Conservation (phyloP, 2,113 vertebrate genomes). For the Noctilio leporinus region DNA sequence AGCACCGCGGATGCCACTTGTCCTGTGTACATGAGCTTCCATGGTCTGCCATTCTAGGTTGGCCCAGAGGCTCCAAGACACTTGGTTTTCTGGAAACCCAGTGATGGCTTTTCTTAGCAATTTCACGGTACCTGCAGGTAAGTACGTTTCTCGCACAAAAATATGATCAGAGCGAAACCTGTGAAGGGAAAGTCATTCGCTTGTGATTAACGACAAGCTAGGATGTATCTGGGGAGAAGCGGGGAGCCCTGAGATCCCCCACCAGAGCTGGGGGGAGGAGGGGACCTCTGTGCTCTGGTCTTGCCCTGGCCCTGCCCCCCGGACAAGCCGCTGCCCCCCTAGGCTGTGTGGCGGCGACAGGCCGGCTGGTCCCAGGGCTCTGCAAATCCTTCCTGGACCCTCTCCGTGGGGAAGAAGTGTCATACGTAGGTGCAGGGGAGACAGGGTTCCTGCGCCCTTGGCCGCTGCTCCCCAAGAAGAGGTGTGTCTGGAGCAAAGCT, state of each 20-base stretch:
- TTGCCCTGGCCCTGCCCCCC: fast-evolving
- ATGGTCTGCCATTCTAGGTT: slow-evolving; percentile 67
- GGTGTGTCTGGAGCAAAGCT: background rate
- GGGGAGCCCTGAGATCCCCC: background rate
- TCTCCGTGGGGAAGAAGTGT: background rate
- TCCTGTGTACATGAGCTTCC: background rate
- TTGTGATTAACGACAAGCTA: background rate
- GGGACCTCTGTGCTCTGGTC: no score
- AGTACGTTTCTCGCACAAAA: background rate
- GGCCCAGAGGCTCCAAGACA: slow-evolving; percentile 50
- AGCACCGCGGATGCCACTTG: no score
- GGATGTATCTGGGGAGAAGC: background rate
- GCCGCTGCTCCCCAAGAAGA: background rate
- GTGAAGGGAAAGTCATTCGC: fast-evolving
- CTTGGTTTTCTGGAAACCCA: slow-evolving; percentile 31
- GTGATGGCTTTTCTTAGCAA: slow-evolving; percentile 24
- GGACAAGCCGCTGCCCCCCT: fast-evolving
- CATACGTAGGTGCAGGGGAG: background rate
- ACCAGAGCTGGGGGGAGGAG: background rate
- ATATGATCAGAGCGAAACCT: background rate
- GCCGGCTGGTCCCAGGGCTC: background rate
- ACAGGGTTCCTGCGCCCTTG: background rate
- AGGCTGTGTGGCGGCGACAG: fast-evolving
- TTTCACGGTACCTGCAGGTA: slow-evolving; percentile 60
- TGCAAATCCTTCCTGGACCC: no score